Evolutionary conservation across 2,113 vertebrate genomes (phyloP).

Genomic region (Actinemys pallida): DNA sequence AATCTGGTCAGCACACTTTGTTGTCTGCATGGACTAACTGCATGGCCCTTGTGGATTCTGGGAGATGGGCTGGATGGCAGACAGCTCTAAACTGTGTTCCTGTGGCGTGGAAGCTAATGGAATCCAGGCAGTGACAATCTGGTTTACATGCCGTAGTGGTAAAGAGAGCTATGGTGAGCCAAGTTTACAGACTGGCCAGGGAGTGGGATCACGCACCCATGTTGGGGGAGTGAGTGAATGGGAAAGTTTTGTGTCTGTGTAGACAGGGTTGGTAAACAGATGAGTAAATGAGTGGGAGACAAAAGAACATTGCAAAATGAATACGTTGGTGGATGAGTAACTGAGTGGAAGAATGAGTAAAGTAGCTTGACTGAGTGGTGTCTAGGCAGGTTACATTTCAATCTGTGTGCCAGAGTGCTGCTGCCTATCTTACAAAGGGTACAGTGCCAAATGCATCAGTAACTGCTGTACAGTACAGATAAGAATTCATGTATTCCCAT

Average conservation of each 20-base stretch:
- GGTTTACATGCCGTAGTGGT: fast-evolving
- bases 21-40: not conserved
- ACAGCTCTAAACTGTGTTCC: not conserved
- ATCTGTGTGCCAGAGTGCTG: not conserved
- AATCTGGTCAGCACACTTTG: fast-evolving
- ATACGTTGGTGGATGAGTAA: not conserved
- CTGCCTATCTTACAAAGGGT: not conserved
- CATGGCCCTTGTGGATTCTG: not conserved
- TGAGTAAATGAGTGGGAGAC: not conserved
- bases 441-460: not conserved
- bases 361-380: fast-evolving
- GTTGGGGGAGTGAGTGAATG: not conserved
- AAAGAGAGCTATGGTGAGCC: not conserved
- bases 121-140: not conserved
- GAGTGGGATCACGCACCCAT: not conserved
- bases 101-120: not conserved
- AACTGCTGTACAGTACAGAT: not conserved
- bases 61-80: fast-evolving
- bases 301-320: not conserved
- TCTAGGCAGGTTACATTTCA: not conserved
- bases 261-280: not conserved
- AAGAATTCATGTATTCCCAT: not conserved
- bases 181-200: not conserved
- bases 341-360: not conserved
- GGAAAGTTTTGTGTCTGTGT: not conserved